A percentile compares a stretch with the other conserved stretches of the same genome.
These are phyloP conservation scores for Cochlearius cochlearius DNA, from an alignment of 2,113 vertebrate species.

Conservation along the genomic window DNA sequence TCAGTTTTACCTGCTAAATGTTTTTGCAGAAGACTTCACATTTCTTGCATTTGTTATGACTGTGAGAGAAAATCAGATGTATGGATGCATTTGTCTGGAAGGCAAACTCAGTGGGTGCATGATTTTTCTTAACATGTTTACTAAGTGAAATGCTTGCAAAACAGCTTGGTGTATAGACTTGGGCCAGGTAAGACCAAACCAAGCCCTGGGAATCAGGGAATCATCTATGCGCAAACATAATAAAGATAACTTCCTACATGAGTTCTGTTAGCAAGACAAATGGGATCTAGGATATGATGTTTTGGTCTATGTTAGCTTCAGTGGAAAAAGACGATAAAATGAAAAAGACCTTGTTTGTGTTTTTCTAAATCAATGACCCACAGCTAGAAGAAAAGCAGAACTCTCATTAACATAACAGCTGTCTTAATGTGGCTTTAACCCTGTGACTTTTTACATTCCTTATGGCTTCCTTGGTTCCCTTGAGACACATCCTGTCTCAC, in stretches of 20 bases:
- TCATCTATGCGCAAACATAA: not conserved
- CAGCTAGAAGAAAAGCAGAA: slow-evolving; percentile 69
- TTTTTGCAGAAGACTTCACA: not conserved
- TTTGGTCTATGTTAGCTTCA: slow-evolving; percentile 33
- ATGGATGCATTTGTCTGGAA: slow-evolving; percentile 20
- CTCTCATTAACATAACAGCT: slow-evolving; percentile 85
- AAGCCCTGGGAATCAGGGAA: not conserved
- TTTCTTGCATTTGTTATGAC: not conserved
- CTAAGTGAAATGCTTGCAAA: not conserved
- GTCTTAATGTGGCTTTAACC: slow-evolving; percentile 90
- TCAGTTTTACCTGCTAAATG: not conserved
- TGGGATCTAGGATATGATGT: not conserved
- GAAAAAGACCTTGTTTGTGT: slow-evolving; percentile 61
- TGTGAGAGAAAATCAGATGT: not conserved
- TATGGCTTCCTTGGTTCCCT: slow-evolving; percentile 80
- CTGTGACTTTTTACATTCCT: slow-evolving; percentile 85
- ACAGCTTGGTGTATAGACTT: not conserved
- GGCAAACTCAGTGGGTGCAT: not conserved
- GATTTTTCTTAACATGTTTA: not conserved
- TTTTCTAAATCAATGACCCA: slow-evolving; percentile 78
- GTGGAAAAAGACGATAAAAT: slow-evolving; percentile 55
- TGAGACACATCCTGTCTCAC: slow-evolving; percentile 77
- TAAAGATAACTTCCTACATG: not conserved
- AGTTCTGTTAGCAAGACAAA: not conserved
- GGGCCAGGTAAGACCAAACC: not conserved